phyloP scores from a whole-genome alignment of 1,140 invertebrate genomes.

The Drosophila subobscura region DNA sequence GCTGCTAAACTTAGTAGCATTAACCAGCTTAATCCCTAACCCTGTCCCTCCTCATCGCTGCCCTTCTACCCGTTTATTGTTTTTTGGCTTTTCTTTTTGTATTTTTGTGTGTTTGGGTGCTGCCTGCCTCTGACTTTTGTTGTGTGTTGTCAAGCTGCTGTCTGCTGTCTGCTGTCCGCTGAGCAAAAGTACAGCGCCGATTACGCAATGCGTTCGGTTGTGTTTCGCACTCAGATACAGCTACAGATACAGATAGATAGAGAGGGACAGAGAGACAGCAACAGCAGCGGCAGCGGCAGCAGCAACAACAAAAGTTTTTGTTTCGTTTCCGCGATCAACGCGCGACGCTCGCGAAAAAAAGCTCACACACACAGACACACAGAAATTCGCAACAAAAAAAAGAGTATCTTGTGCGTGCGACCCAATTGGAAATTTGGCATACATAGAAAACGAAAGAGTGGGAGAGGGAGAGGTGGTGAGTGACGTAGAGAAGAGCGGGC shows the following conservation, averaged over 20 bases:
- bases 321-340: constrained; percentile 80
- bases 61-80: constrained; percentile 6
- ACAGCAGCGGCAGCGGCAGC: constrained; percentile 25
- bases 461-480: neutral
- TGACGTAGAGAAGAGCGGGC: neutral
- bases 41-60: constrained; percentile 19
- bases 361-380: constrained; percentile 21
- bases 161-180: constrained; percentile 25
- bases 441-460: constrained; percentile 33
- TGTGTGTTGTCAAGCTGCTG: constrained; percentile 70
- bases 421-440: constrained; percentile 75
- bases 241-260: constrained; percentile 14
- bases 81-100: too few relatives aligned
- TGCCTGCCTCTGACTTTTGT: constrained; percentile 36
- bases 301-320: constrained; percentile 47
- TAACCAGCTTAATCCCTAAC: constrained; percentile 48
- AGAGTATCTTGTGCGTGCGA: constrained; percentile 68
- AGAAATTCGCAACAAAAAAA: constrained; percentile 59
- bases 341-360: constrained; percentile 47
- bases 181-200: constrained; percentile 56
- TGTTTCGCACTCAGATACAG: constrained; percentile 21
- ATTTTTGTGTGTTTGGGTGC: too few relatives aligned
- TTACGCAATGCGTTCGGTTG: constrained; percentile 78
- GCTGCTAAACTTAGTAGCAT: too few relatives aligned
- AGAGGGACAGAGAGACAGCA: constrained; percentile 8